phyloP scores from a whole-genome alignment of 2,797 vertebrate species.

The Falco concolor region DNA sequence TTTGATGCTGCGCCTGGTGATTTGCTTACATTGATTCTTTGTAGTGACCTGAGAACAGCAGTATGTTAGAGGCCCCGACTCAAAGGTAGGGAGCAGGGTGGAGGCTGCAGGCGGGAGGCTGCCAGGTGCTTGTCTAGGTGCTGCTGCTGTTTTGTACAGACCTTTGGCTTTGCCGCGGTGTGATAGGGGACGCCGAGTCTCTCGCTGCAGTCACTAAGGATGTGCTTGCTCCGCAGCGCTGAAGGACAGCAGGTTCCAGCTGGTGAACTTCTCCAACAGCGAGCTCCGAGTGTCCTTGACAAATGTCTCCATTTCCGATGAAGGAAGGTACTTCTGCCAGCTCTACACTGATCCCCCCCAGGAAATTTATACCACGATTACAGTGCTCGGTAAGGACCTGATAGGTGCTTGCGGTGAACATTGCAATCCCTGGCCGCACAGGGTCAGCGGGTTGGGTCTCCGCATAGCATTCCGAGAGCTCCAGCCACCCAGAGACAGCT shows the following conservation, averaged over 20 bases:
- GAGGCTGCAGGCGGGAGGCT: neutral
- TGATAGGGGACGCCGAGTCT: neutral
- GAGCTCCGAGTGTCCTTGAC: constrained; percentile 95
- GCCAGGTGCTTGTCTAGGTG: fast-evolving
- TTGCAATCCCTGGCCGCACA: fast-evolving
- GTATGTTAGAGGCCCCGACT: neutral
- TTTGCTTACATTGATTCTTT: neutral
- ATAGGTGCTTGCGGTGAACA: fast-evolving
- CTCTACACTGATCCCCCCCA: constrained; percentile 97
- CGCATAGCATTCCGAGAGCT: fast-evolving
- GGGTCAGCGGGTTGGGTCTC: fast-evolving
- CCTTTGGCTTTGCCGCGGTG: neutral
- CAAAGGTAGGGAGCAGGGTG: neutral
- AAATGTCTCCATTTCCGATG: constrained; percentile 94
- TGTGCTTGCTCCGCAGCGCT: constrained; percentile 79
- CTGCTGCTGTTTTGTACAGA: neutral
- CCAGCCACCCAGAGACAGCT: neutral
- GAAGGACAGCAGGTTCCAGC: constrained; percentile 96
- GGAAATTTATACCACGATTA: constrained; percentile 94
- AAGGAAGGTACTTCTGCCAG: constrained; percentile 96
- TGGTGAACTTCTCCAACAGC: constrained; percentile 98
- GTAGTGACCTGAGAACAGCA: neutral
- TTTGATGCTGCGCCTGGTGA: fast-evolving
- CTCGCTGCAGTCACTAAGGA: neutral
- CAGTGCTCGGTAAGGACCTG: constrained; percentile 85